Conservation (phyloP, 2,113 vertebrate species). For the Neomonachus schauinslandi region DNA sequence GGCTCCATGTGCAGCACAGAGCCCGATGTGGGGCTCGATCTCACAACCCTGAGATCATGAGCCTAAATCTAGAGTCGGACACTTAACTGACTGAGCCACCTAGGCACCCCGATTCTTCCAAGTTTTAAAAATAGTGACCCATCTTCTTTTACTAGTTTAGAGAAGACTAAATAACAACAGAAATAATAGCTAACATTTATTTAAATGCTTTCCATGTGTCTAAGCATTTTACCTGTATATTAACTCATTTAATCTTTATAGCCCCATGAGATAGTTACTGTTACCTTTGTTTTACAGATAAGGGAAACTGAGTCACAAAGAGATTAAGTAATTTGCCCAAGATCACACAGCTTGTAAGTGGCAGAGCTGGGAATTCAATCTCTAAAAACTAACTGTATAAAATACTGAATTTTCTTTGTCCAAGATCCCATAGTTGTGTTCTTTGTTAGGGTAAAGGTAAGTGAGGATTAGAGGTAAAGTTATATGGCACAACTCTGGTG, state of each 20-base stretch:
- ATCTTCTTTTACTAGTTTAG: not conserved
- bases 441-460: constrained; percentile 31
- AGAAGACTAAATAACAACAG: not conserved
- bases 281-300: constrained; percentile 23
- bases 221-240: constrained; percentile 4
- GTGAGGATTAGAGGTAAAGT: not conserved
- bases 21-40: not conserved
- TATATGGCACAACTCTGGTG: not conserved
- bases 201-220: not conserved
- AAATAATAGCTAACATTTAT: constrained; percentile 15
- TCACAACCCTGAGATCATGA: not conserved
- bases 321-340: constrained; percentile 33
- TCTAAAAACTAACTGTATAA: not conserved
- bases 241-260: constrained; percentile 25
- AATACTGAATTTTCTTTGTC: constrained; percentile 25
- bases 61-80: not conserved
- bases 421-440: not conserved
- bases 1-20: not conserved
- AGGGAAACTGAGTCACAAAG: constrained; percentile 23
- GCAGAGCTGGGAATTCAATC: not conserved
- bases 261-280: not conserved
- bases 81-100: not conserved
- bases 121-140: not conserved
- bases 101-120: not conserved
- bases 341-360: constrained; percentile 29